These are phyloP conservation scores for Elmis aenea DNA, from an alignment of 2,888 invertebrate species.

Conservation along the genomic window DNA sequence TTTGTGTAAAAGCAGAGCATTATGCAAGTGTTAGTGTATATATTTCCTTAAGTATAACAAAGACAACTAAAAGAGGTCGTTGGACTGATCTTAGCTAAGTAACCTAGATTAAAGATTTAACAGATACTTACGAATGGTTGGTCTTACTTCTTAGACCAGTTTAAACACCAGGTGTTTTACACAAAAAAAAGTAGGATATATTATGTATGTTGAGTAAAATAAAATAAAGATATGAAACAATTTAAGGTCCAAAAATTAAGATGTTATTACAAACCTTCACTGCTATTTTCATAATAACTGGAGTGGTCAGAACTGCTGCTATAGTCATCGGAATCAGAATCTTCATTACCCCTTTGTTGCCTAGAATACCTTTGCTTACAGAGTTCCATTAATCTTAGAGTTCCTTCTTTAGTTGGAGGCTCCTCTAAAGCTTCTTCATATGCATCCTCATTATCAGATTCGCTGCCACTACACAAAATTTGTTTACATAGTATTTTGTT, in stretches of 20 bases:
- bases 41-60: no score
- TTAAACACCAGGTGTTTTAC: no score
- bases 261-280: constrained; percentile 42
- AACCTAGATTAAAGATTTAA: no score
- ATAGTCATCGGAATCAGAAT: constrained; percentile 38
- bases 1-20: no score
- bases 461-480: constrained; percentile 51
- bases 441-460: constrained; percentile 60
- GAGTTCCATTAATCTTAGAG: constrained; percentile 62
- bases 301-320: constrained; percentile 46
- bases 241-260: background rate
- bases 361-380: constrained; percentile 57
- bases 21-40: no score
- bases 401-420: constrained; percentile 61
- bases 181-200: no score
- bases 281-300: constrained; percentile 49
- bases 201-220: no score
- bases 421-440: constrained; percentile 66
- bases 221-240: no score
- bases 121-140: no score
- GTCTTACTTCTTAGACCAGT: no score
- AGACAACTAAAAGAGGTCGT: no score
- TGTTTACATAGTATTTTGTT: background rate
- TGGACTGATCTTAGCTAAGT: no score
- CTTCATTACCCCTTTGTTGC: constrained; percentile 36